Conservation (phyloP, 2,888 invertebrate genomes). For the Orthosia cruda region DNA sequence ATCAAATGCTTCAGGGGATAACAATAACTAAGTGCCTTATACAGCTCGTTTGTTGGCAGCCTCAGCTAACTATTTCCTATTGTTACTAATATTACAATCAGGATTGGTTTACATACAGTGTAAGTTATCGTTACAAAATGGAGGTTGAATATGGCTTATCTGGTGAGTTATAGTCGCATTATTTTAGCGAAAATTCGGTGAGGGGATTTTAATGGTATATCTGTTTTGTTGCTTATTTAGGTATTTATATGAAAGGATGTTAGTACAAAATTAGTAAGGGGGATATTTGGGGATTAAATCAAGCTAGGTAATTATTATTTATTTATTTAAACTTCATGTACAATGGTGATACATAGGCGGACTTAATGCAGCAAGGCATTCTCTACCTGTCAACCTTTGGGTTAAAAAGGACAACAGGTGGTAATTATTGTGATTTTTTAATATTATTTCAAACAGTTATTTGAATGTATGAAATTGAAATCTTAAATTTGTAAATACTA, state of each 20-base stretch:
- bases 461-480: too few relatives aligned
- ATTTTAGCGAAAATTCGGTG: constrained; percentile 31
- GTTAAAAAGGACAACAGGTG: too few relatives aligned
- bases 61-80: constrained; percentile 14
- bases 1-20: too few relatives aligned
- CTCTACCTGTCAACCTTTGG: too few relatives aligned
- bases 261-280: neutral
- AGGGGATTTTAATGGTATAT: constrained; percentile 28
- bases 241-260: constrained; percentile 21
- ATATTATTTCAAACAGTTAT: too few relatives aligned
- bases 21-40: neutral
- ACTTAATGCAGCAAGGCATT: too few relatives aligned
- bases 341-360: too few relatives aligned
- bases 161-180: constrained; percentile 47
- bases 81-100: constrained; percentile 37
- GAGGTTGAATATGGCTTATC: constrained; percentile 52
- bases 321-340: too few relatives aligned
- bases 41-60: neutral
- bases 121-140: constrained; percentile 42
- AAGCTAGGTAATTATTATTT: neutral
- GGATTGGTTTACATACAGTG: constrained; percentile 4
- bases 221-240: constrained; percentile 12
- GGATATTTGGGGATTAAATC: neutral
- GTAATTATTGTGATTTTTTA: neutral
- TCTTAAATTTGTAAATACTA: too few relatives aligned